These are phyloP conservation scores for Amphipoea lucens DNA, from an alignment of 2,888 invertebrate species.

Conservation along the genomic window DNA sequence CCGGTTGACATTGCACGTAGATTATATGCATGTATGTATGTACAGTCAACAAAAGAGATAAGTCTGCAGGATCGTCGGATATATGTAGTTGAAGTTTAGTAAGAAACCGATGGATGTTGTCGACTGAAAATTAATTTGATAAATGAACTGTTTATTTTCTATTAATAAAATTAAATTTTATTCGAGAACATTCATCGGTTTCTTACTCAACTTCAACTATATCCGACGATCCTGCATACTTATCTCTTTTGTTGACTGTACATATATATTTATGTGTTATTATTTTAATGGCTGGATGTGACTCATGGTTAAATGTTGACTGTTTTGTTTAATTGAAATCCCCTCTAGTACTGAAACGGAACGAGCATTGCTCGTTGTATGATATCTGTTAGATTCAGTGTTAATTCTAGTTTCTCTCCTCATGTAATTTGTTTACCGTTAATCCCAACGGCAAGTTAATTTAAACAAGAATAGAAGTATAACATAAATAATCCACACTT, in stretches of 20 bases:
- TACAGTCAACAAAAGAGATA: no score
- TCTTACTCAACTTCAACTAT: no score
- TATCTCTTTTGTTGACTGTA: no score
- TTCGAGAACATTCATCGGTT: no score
- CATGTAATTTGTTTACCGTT: neutral
- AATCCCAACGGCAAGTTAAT: neutral
- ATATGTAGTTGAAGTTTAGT: no score
- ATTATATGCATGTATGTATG: neutral
- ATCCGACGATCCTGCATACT: no score
- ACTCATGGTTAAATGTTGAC: conserved; percentile 21
- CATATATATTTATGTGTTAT: conserved; percentile 12
- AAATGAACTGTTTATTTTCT: no score
- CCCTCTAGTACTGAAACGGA: neutral
- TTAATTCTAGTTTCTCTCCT: neutral
- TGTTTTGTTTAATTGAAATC: conserved; percentile 22
- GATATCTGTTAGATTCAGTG: neutral
- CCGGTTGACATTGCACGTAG: conserved; percentile 53
- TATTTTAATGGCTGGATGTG: conserved; percentile 42
- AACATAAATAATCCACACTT: neutral
- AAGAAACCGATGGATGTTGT: no score
- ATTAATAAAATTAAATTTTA: no score
- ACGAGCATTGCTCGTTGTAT: neutral
- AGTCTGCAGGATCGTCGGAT: no score
- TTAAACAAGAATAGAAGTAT: neutral
- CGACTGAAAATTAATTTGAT: no score